A percentile compares a stretch with the other conserved stretches of the same genome.
Evolutionary conservation across 2,888 invertebrate genomes (phyloP).

Genomic region (Chymomyza amoena): DNA sequence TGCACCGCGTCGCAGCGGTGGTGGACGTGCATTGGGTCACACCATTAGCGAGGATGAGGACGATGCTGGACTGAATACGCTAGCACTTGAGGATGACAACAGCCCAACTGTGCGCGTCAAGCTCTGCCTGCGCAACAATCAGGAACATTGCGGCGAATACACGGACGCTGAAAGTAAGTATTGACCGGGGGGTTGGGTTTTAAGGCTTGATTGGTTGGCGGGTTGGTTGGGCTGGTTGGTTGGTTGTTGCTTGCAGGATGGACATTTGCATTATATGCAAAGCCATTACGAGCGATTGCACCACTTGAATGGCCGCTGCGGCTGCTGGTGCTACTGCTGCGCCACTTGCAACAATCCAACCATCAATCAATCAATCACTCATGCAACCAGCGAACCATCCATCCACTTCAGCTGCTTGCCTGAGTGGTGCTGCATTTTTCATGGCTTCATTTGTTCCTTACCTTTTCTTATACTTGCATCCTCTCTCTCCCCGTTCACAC

Average conservation of each 20-base stretch:
- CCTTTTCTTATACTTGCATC: constrained; percentile 8
- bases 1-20: constrained; percentile 78
- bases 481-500: constrained; percentile 28
- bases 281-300: constrained; percentile 67
- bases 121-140: constrained; percentile 89
- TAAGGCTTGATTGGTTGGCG: constrained; percentile 7
- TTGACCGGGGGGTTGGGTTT: not conserved
- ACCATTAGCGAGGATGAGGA: constrained; percentile 68
- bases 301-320: constrained; percentile 44
- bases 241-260: constrained; percentile 15
- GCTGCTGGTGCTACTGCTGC: constrained; percentile 5
- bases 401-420: constrained; percentile 47
- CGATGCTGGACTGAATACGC: constrained; percentile 81
- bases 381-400: constrained; percentile 24
- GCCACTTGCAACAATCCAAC: constrained; percentile 19
- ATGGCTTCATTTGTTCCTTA: constrained; percentile 58
- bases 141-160: constrained; percentile 90
- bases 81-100: constrained; percentile 82
- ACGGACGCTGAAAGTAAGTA: constrained; percentile 90
- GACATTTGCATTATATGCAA: constrained; percentile 48
- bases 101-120: constrained; percentile 86
- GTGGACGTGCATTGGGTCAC: constrained; percentile 80
- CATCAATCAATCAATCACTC: constrained; percentile 54
- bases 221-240: no score
- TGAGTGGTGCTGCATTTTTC: constrained; percentile 65